A percentile compares a stretch with the other conserved stretches of the same genome.
phyloP scores from a whole-genome alignment of 2,888 invertebrate species.

The Gordius sp. region DNA sequence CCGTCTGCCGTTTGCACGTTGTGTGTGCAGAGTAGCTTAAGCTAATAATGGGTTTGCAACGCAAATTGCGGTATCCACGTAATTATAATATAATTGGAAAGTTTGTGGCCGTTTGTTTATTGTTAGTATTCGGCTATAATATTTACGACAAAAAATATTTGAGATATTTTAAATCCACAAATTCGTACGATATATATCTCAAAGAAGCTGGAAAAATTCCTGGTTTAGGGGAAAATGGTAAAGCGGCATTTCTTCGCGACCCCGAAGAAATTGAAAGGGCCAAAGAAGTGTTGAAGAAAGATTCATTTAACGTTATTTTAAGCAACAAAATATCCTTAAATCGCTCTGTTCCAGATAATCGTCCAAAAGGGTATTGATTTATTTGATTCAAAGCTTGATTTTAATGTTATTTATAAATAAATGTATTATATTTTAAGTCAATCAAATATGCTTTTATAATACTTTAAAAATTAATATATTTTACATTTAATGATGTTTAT shows the following conservation, averaged over 20 bases:
- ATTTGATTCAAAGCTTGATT: neutral
- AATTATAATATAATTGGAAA: too few species aligned
- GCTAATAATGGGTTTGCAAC: too few species aligned
- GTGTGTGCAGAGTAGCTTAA: too few species aligned
- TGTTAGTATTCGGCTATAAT: too few species aligned
- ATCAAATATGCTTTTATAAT: neutral
- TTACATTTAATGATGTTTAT: too few species aligned
- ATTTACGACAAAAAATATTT: too few species aligned
- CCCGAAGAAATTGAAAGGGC: slow-evolving; percentile 22
- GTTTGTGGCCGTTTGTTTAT: too few species aligned
- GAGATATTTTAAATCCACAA: too few species aligned
- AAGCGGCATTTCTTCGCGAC: slow-evolving; percentile 23
- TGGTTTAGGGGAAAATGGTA: neutral
- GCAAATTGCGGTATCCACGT: too few species aligned
- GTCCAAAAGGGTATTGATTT: slow-evolving; percentile 26
- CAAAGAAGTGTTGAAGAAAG: slow-evolving; percentile 25
- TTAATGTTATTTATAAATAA: neutral
- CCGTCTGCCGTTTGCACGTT: too few species aligned
- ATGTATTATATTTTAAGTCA: too few species aligned
- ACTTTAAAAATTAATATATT: neutral
- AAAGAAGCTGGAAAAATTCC: neutral
- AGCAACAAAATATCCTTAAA: slow-evolving; percentile 33
- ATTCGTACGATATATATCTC: neutral
- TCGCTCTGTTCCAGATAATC: slow-evolving; percentile 29
- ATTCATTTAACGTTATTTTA: slow-evolving; percentile 29